These are phyloP conservation scores for Cataglyphis livida DNA, from an alignment of 2,888 invertebrate genomes.

Conservation along the genomic window DNA sequence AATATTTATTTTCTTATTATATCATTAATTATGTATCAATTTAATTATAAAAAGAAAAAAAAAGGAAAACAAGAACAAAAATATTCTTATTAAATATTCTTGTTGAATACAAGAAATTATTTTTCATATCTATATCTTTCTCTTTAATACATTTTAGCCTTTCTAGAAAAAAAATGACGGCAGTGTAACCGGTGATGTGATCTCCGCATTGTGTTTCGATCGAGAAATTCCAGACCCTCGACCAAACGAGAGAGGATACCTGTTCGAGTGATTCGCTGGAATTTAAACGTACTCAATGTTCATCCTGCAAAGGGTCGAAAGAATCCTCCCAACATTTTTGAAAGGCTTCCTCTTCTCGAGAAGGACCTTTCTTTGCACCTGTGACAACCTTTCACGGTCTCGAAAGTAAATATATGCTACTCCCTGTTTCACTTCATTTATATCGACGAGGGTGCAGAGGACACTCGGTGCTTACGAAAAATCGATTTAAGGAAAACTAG, in stretches of 20 bases:
- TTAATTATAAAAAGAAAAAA: not conserved
- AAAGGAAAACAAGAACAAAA: not conserved
- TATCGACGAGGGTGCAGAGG: not conserved
- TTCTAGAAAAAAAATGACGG: not conserved
- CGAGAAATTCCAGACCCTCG: slow-evolving; percentile 29
- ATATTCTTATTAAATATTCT: not conserved
- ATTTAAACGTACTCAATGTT: slow-evolving; percentile 81
- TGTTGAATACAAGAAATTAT: not conserved
- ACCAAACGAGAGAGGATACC: slow-evolving; percentile 27
- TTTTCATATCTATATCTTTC: not conserved
- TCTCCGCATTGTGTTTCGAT: slow-evolving; percentile 37
- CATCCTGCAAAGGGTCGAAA: slow-evolving; percentile 59
- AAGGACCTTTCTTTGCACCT: slow-evolving; percentile 59
- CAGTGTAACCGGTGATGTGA: slow-evolving; percentile 1
- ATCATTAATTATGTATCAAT: not conserved
- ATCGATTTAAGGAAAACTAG: slow-evolving; percentile 4
- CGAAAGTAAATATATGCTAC: slow-evolving; percentile 15
- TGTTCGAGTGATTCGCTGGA: slow-evolving; percentile 77
- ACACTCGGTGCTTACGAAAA: not conserved
- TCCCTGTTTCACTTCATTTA: slow-evolving; percentile 1
- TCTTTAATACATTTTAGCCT: not conserved
- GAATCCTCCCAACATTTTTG: slow-evolving; percentile 62
- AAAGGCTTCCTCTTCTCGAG: slow-evolving; percentile 64
- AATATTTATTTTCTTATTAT: not conserved
- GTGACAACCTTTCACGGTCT: slow-evolving; percentile 22